A percentile compares a stretch with the other conserved stretches of the same genome.
phyloP scores from a whole-genome alignment of 2,888 invertebrate genomes.

The Agelastica alni region DNA sequence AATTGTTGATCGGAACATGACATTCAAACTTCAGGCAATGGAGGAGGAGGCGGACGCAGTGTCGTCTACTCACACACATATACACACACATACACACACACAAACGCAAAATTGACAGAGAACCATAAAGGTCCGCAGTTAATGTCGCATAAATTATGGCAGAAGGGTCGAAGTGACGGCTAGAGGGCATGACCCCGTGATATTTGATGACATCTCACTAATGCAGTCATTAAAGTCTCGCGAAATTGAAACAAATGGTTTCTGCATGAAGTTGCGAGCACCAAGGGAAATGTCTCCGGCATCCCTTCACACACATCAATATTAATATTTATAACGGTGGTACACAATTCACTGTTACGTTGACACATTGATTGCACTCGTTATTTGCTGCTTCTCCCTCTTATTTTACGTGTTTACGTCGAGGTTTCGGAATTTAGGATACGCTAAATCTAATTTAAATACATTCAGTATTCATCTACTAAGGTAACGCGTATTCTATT shows the following conservation, averaged over 20 bases:
- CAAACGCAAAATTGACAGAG: conserved; percentile 27
- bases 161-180: conserved; percentile 35
- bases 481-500: no score
- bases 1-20: no score
- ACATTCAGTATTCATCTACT: no score
- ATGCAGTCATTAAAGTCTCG: conserved; percentile 51
- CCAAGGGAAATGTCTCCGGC: conserved; percentile 56
- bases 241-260: conserved; percentile 62
- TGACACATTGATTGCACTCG: conserved; percentile 31
- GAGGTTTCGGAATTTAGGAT: no score
- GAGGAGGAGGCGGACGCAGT: no score
- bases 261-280: conserved; percentile 46
- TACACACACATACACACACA: no score
- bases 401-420: no score
- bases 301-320: conserved; percentile 60
- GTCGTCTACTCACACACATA: no score
- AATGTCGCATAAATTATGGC: conserved; percentile 38
- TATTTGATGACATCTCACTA: conserved; percentile 47
- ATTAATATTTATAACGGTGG: conserved; percentile 42
- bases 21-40: no score
- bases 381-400: conserved; percentile 17
- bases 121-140: conserved; percentile 34
- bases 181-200: conserved; percentile 41
- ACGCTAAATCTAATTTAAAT: no score
- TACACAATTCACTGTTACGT: conserved; percentile 28